phyloP scores from a whole-genome alignment of 2,797 vertebrate genomes.

The Apogon talboti region DNA sequence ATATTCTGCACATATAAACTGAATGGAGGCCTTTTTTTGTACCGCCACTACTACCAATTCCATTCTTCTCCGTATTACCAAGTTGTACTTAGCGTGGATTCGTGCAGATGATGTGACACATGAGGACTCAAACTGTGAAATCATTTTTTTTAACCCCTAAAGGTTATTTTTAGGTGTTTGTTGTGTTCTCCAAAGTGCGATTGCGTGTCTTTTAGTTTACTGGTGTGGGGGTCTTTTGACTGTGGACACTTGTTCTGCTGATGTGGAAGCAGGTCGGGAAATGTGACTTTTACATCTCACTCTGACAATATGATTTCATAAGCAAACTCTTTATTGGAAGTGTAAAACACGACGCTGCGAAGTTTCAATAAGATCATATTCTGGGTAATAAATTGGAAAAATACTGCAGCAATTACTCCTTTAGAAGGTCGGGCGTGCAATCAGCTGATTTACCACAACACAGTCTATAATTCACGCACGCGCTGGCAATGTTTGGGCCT shows the following conservation, averaged over 20 bases:
- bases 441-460: constrained; percentile 50
- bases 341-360: constrained; percentile 42
- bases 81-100: constrained; percentile 2
- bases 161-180: neutral
- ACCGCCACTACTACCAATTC: neutral
- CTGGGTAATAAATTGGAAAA: constrained; percentile 44
- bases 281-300: neutral
- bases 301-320: constrained; percentile 14
- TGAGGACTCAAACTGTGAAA: neutral
- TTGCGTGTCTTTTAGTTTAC: neutral
- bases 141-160: neutral
- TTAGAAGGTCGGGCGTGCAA: constrained; percentile 18
- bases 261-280: neutral
- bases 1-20: neutral
- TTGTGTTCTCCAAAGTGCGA: neutral
- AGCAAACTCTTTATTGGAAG: constrained; percentile 35
- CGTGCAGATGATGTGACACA: neutral
- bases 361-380: constrained; percentile 56
- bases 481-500: constrained; percentile 37
- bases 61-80: neutral
- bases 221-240: neutral
- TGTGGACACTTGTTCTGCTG: neutral
- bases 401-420: constrained; percentile 50
- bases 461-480: constrained; percentile 7
- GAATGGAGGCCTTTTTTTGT: too few species aligned